Evolutionary conservation across 2,113 vertebrate species (phyloP), one percentile per base, ranked within the genome.

Genomic region (Chaenocephalus aceratus): DNA sequence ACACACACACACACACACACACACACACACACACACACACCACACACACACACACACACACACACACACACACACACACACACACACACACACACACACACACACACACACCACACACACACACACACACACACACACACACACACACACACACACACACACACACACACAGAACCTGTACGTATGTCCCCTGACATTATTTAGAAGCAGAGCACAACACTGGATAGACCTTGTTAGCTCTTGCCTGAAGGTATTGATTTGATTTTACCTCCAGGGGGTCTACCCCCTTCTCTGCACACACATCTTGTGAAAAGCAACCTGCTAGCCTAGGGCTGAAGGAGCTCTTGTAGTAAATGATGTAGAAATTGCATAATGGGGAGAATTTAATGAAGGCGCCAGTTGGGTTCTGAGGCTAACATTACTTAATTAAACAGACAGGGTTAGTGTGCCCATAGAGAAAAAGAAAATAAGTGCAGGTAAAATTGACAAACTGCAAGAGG

Each of bases 221-320:
- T 64, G 86, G 75, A 91, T 77, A 86, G 85, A 87, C 76, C 90
- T 93, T 93, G 90, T 93, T 91, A 92, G 84, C 85, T 82, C 80
- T 80, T 84, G 88, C 91, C 82, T 86, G 79, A 72, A 87, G 82
- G 63, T 91, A 92, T 93, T 87, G 89, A 93, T 92, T 88, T 91
- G 84, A 90, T 89, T 88, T 89, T 83, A 88, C 87, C 88, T 84
- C 80, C 68, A 82, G 77, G 36, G 86, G 72, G 48, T 68, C 63
- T 52, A 23, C 36, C 21, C 57, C 44, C 63, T 46, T 58, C 57
- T 62, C 73, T 60, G 48, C 68, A 77, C 84, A 80, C 49, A 71
- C 58, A n/a, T 67, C 36, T 72, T 57, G 46, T 51, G 45, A 21
- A 79, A 60, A 77, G 41, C 73, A 82, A 70, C 73, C 41, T 66